Percentiles rank a stretch among this genome's conserved stretches.
Evolutionary conservation across 2,888 invertebrate genomes (phyloP).

Genomic region (Euplagia quadripunctaria): DNA sequence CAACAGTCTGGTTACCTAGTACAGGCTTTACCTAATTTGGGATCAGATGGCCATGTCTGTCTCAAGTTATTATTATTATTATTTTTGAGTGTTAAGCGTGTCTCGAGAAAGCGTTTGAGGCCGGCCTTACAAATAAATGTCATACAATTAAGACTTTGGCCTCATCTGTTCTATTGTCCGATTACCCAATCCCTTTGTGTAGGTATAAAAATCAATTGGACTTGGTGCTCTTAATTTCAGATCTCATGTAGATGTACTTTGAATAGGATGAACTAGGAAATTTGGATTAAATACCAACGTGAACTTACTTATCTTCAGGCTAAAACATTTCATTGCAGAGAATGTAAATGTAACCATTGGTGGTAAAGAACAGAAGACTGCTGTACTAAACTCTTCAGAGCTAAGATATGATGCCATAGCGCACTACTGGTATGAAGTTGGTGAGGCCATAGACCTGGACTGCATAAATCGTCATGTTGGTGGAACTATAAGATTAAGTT

Average conservation of each 20-base stretch:
- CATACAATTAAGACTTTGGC: too few species aligned
- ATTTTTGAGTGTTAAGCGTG: too few species aligned
- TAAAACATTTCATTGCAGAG: not conserved
- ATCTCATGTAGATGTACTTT: not conserved
- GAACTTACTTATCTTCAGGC: too few species aligned
- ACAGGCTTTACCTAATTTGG: too few species aligned
- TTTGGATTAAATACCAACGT: not conserved
- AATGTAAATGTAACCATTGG: not conserved
- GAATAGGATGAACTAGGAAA: not conserved
- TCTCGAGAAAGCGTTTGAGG: too few species aligned
- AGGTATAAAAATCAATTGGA: not conserved
- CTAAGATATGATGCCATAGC: not conserved
- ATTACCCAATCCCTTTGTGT: too few species aligned
- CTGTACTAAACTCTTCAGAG: not conserved
- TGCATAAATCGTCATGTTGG: not conserved
- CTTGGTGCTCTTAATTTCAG: not conserved
- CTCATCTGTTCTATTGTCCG: too few species aligned
- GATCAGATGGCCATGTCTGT: too few species aligned
- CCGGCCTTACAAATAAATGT: too few species aligned
- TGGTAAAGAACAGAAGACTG: not conserved
- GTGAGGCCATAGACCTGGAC: not conserved
- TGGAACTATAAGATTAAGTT: not conserved
- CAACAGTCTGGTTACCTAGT: too few species aligned
- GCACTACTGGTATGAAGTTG: not conserved
- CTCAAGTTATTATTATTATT: too few species aligned